Evolutionary conservation across 2,113 vertebrate species (phyloP).

Genomic region (Thunnus maccoyii): DNA sequence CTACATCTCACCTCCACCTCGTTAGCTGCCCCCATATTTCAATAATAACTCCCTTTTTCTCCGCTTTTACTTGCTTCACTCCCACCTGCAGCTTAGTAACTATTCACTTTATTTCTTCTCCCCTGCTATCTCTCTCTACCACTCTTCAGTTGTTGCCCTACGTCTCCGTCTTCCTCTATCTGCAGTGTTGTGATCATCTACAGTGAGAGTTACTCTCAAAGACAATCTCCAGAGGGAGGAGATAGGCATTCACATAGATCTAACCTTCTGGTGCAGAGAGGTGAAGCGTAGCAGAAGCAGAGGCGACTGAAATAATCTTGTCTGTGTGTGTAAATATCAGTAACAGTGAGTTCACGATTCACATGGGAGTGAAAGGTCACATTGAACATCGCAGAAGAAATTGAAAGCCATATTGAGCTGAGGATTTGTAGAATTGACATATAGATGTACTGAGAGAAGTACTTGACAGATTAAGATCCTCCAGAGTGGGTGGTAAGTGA

Average conservation of each 20-base stretch:
- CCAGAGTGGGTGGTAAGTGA: slow-evolving; percentile 19
- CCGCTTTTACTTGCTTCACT: not conserved
- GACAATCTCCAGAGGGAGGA: not conserved
- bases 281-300: slow-evolving; percentile 15
- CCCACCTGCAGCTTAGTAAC: slow-evolving; percentile 1
- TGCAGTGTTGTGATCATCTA: slow-evolving; percentile 4
- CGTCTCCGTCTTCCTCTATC: not conserved
- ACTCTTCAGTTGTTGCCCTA: not conserved
- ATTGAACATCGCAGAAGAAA: not conserved
- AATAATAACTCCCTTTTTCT: not conserved
- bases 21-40: not conserved
- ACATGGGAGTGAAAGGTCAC: slow-evolving; percentile 37
- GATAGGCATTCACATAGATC: not conserved
- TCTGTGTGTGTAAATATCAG: slow-evolving; percentile 36
- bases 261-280: not conserved
- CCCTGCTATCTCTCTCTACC: not conserved
- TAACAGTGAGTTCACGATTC: slow-evolving; percentile 6
- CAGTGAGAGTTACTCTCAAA: not conserved
- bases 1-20: not conserved
- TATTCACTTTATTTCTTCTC: not conserved
- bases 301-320: slow-evolving; percentile 20
- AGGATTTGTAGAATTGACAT: not conserved
- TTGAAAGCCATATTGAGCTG: slow-evolving; percentile 16
- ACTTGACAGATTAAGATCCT: slow-evolving; percentile 23
- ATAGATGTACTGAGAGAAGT: slow-evolving; percentile 2